phyloP scores from a whole-genome alignment of 2,113 vertebrate genomes.

The Micromys minutus region DNA sequence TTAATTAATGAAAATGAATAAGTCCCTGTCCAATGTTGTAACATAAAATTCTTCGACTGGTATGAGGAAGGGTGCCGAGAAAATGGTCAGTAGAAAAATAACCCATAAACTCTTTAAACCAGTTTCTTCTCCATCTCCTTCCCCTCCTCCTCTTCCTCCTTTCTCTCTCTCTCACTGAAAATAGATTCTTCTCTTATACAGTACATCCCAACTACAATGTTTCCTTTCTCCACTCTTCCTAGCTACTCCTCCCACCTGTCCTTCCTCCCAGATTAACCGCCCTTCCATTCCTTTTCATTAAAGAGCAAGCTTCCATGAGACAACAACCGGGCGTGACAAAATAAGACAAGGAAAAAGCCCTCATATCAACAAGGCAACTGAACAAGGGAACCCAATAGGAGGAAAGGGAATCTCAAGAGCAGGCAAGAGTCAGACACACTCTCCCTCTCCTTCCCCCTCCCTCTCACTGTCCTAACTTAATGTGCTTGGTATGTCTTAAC shows the following conservation, averaged over 20 bases:
- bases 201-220: not conserved
- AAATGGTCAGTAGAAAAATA: not conserved
- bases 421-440: not conserved
- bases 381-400: no score
- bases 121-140: not conserved
- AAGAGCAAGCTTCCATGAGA: not conserved
- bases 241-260: not conserved
- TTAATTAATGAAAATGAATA: not conserved
- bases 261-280: not conserved
- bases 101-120: not conserved
- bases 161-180: not conserved
- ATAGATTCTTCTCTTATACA: not conserved
- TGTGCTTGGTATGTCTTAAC: not conserved
- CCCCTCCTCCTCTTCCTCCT: no score
- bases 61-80: not conserved
- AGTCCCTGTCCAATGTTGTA: not conserved
- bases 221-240: not conserved
- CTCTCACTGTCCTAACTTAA: not conserved
- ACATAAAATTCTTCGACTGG: constrained; percentile 27
- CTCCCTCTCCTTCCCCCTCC: not conserved
- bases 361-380: no score
- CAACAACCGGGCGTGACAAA: not conserved
- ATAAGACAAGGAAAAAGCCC: not conserved
- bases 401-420: not conserved
- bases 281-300: not conserved